phyloP scores from a whole-genome alignment of 92 coral and sea anemone genomes.

The Pocillopora meandrina region DNA sequence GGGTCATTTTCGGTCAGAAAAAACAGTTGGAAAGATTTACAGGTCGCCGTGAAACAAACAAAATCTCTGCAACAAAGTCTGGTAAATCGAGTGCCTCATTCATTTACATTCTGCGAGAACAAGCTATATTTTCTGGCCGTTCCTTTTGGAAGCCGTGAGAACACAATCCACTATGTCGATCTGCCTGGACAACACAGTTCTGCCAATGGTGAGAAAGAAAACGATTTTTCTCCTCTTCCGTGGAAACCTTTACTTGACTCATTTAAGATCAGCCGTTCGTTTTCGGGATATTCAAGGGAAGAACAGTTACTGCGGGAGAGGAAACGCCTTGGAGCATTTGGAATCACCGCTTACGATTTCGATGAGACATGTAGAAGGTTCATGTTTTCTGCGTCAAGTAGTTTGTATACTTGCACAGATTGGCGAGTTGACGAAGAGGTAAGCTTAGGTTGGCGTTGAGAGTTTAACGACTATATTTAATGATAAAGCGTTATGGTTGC shows the following conservation, averaged over 20 bases:
- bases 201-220: not conserved
- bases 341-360: slow-evolving; percentile 94
- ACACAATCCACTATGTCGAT: slow-evolving; percentile 92
- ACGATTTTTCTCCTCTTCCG: slow-evolving; percentile 39
- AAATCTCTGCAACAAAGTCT: slow-evolving; percentile 75
- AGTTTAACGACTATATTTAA: not conserved
- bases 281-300: slow-evolving; percentile 93
- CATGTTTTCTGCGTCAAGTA: slow-evolving; percentile 86
- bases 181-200: slow-evolving; percentile 43
- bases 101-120: slow-evolving; percentile 87
- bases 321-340: slow-evolving; percentile 94
- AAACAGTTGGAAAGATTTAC: slow-evolving; percentile 84
- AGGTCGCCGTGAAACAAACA: slow-evolving; percentile 87
- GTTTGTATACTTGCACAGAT: slow-evolving; percentile 87
- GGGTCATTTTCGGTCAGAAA: slow-evolving; percentile 35
- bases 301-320: slow-evolving; percentile 93
- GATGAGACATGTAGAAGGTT: slow-evolving; percentile 82
- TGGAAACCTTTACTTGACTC: slow-evolving; percentile 87
- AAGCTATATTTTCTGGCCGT: slow-evolving; percentile 92
- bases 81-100: slow-evolving; percentile 90
- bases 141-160: slow-evolving; percentile 92
- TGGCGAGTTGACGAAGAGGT: slow-evolving; percentile 54
- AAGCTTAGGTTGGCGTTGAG: not conserved
- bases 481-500: not conserved
- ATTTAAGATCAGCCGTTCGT: slow-evolving; percentile 64